These are phyloP conservation scores for Ichneumon xanthorius DNA, from an alignment of 2,888 invertebrate species.

Conservation along the genomic window DNA sequence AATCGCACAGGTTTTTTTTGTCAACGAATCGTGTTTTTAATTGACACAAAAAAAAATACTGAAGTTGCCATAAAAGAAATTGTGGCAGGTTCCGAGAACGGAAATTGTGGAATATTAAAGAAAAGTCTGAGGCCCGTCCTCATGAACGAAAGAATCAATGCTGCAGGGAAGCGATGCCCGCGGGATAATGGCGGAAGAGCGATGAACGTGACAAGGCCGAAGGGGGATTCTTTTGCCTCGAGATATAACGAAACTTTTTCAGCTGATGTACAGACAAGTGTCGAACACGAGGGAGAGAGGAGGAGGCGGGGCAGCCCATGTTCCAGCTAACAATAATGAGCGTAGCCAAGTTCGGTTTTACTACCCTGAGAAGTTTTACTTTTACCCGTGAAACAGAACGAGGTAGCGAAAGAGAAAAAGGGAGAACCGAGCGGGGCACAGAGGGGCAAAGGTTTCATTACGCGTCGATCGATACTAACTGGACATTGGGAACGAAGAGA, in stretches of 20 bases:
- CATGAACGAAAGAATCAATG: constrained; percentile 39
- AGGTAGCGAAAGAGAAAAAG: background rate
- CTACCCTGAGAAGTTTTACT: constrained; percentile 14
- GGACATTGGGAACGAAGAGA: constrained; percentile 37
- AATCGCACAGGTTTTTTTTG: no score
- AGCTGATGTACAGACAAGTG: constrained; percentile 24
- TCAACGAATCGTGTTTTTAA: no score
- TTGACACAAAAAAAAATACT: background rate
- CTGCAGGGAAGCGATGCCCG: background rate
- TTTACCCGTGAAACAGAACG: background rate
- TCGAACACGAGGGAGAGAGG: constrained; percentile 26
- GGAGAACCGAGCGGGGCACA: background rate
- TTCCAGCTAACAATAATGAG: constrained; percentile 24
- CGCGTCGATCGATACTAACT: constrained; percentile 49
- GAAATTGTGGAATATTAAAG: constrained; percentile 16
- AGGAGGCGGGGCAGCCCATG: background rate
- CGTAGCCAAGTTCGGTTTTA: constrained; percentile 25
- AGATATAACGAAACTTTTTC: constrained; percentile 25
- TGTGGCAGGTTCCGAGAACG: background rate
- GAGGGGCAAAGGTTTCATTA: constrained; percentile 44
- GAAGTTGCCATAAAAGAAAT: background rate
- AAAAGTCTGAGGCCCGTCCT: background rate
- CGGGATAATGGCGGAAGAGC: background rate
- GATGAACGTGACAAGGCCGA: background rate
- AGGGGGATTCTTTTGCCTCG: background rate